Conservation (phyloP, 2,888 invertebrate genomes). For the Cacoxenus indagator region DNA sequence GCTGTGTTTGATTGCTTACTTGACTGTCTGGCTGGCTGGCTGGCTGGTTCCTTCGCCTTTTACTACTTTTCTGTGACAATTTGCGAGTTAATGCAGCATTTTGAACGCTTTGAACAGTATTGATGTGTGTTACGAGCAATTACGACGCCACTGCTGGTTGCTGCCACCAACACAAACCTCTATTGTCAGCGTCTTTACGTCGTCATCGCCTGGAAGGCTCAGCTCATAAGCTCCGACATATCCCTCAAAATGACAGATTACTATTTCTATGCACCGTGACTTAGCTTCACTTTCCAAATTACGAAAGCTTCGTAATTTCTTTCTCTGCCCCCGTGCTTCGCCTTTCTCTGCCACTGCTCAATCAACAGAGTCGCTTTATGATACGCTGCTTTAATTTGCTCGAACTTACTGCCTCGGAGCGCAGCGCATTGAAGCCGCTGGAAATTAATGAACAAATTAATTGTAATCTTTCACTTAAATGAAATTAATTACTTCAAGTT, state of each 20-base stretch:
- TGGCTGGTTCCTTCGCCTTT: not conserved
- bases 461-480: conserved; percentile 37
- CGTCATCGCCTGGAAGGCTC: not conserved
- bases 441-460: conserved; percentile 36
- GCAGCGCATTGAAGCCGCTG: conserved; percentile 14
- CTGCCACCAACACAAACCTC: not conserved
- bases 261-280: conserved; percentile 25
- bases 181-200: not conserved
- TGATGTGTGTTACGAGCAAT: too few species aligned
- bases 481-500: conserved; percentile 35
- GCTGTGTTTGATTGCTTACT: not conserved
- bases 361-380: not conserved
- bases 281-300: conserved; percentile 1
- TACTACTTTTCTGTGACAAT: too few species aligned
- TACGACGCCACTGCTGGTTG: not conserved
- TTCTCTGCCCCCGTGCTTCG: too few species aligned
- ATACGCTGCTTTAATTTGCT: not conserved
- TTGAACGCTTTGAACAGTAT: not conserved
- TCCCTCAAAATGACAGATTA: conserved; percentile 34
- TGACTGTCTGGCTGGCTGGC: not conserved
- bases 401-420: too few species aligned
- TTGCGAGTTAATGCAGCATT: conserved; percentile 3
- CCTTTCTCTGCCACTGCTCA: not conserved
- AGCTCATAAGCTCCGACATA: conserved; percentile 31
- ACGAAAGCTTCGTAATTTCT: not conserved